Evolutionary conservation across 2,797 vertebrate species (phyloP), one percentile per base, ranked within the genome.

Genomic region (Chaenodraco wilsoni): DNA sequence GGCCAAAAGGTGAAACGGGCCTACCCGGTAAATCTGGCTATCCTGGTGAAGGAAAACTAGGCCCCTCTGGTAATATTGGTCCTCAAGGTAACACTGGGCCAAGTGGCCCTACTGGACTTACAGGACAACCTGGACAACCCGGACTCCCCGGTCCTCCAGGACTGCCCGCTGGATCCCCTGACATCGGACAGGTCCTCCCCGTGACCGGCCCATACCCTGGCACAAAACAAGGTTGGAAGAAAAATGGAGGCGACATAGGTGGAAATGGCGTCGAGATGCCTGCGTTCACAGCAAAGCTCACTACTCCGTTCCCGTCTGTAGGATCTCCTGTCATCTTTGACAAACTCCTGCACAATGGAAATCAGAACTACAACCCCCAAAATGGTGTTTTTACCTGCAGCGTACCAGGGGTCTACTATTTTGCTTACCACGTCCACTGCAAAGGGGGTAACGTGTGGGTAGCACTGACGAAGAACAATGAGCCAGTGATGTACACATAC

Each of bases 391-490:
- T 99, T 87, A 98, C 97, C 74, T 99, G 98, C 10, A 96, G 94
- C 71, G 86, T 98, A 76, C 96, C 98, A 0, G 98, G 98, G 3
- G 84, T 99, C 88, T 99, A 99, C 89, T 99, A 99, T 88, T 99
- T 99, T 19, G 94, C 94, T 23, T 99, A 99, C 87, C 97, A 99
- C 0, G 88, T 99, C 75, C 96, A 99, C 93, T 99, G 98, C 90
- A 99, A 99, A 93, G 98, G 97, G 50, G 94, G 95, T 49, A 99
- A 97, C 1, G 95, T 99, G 62, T 99, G 98, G 98, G 96, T 99
- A 75, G 98, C 97, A 0, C 90, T 99, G 74, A 98, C 95, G 94
- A 98, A 96, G 91, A 99, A 99, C 94, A 97, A 95, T 23, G 96
- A 99, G 87, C 96, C 98, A 0, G 89, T 98, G 43, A 99, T 99